Evolutionary conservation across 2,113 vertebrate genomes (phyloP), one percentile per base, ranked within the genome.

Genomic region (Hyperopisus bebe): DNA sequence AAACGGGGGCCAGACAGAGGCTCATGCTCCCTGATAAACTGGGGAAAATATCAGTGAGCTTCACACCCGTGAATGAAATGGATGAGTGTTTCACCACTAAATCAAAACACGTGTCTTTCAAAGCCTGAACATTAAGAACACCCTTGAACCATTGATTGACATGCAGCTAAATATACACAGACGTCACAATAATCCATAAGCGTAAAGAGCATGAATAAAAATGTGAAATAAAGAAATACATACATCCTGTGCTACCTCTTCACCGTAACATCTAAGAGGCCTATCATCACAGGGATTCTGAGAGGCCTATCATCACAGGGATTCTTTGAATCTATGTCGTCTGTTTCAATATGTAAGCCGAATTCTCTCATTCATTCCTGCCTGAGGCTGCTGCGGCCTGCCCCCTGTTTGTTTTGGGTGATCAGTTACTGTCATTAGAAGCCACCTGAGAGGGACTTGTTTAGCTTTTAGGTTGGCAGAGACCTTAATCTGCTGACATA

Each of bases 401-500:
- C 13, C 19, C 74, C 74, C 31, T 80, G 74, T 80, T 80, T 80
- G 74, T 80, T 80, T 80, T 42, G 74, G 31, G 17, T 80, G 74
- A 42, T 80, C 13, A 19, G 74, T 42, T 80, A 80, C 35, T 80
- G 74, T 80, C 74, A 80, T 35, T 42, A 80, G 74, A 42, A 42
- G 35, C 74, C 74, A 80, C 74, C 35, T 70, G 74, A 42, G 35
- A n/a, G 74, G 74, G 74, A 80, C 35, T 17, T 80, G 74, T 80
- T 42, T 42, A 80, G 74, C n/a, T 80, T 80, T 42, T 80, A 42
- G 74, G 35, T 39, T 80, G 74, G 74, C 74, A 80, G 74, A 80
- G 74, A 80, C 74, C n/a, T 42, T 80, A 80, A 80, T 80, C 74
- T 80, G 74, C 74, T 39, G 74, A 80, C 74, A 80, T 42, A 80